Base-by-base conservation (phyloP, 2,113 vertebrate genomes). In the Tupaia tana region DNA sequence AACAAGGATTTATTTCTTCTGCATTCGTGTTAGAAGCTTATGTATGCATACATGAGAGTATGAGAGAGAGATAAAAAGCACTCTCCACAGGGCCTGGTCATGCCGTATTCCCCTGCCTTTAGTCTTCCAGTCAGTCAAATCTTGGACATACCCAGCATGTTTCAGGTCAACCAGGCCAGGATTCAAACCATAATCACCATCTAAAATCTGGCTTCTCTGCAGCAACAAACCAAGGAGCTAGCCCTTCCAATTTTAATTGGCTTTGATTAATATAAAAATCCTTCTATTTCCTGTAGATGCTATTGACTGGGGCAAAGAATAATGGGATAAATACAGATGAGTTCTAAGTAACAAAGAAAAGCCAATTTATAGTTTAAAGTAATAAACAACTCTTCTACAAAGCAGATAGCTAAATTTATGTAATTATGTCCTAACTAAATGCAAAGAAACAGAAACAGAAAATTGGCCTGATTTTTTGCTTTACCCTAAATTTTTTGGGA, bases 221-320 rank as follows among this genome's bases (percentile, higher is more conserved):
- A 43, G 43, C 43, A 43, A 43, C 43, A 43, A 43, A 43, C 43
- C 43, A 43, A 43, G 43, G 43, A 43, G 43, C 43, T 43, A 43
- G 43, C 43, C 43, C 43, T 43, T 43, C 43, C 43, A 52, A 90
- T 94, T 95, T 95, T 90, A 94, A 92, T n/a, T 87, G 59, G 64
- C 15, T 92, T 95, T 87, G 64, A 90, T 82, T 86, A 95, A 87
- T 70, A 79, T 58, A 88, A 69, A 96, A 92, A 77, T 87, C 14
- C 34, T 85, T 92, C 77, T 74, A 89, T 86, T 67, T 31, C 27
- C 31, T 91, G n/a, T 43, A 81, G 80, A 95, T 70, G 34, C 79
- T 96, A 19, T 74, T 84, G 56, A 86, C 52, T 79, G 67, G 31
- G 24, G 11, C 12, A 93, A 89, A 93, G 67, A 71, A 59, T 69